Base-by-base conservation (phyloP, 1,140 invertebrate species). In the Dendrolimus punctatus region DNA sequence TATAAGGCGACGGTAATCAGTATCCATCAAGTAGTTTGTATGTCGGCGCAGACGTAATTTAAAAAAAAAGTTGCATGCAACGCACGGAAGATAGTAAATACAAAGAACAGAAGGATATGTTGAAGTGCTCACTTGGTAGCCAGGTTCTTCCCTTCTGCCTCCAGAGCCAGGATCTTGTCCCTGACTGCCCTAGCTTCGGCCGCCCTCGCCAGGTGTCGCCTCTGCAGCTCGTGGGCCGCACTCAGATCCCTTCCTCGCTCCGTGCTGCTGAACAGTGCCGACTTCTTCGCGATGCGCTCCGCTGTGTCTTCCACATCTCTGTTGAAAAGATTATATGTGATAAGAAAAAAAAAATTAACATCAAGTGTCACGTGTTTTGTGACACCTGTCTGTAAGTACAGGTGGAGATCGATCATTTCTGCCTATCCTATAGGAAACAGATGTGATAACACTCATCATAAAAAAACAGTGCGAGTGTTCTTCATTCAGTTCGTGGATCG, bases 151-250 rank as follows among this genome's bases (percentile, higher is more conserved):
- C 94, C 93, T 49, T 93, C 92, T 1, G 83, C 80, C 53, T 91
- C 90, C 66, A 95, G 92, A 56, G 94, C 91, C 68, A 91, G 91
- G 0, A 96, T 85, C 88, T 96, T 96, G 49, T 91, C 91, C 63
- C 95, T 92, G 6, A 98, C 95, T 0, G 95, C 95, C 2, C 91
- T 91, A 89, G 98, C 95, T 64, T 98, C 96, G 46, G 93, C 88
- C 64, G 96, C 95, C 37, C 96, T 85, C 3, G 94, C 92, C 53
- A 96, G 93, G 73, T 97, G 95, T 64, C 95, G 92, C 23, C 96
- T 81, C 60, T 93, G 91, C 5, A 96, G 76, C 6, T 92, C 89
- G 76, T 97, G 93, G 3, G 97, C 96, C 8, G 91, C 92, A 2
- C 89, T 85, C 41, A 98, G 87, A 83, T 97, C 94, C 46, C 93